Conservation (phyloP, 2,888 invertebrate genomes). For the Lissonota sp. region DNA sequence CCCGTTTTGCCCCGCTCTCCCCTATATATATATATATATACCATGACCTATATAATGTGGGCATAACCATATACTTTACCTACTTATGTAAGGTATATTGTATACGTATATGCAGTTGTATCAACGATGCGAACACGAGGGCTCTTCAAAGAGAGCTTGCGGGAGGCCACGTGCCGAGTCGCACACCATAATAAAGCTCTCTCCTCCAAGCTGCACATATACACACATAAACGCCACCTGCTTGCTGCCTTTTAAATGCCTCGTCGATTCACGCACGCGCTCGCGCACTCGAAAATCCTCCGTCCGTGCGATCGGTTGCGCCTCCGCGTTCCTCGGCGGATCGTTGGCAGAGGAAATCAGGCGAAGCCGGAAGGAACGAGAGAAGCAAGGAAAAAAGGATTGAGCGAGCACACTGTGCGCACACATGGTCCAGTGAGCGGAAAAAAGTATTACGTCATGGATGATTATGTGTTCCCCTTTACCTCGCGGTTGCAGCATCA, state of each 20-base stretch:
- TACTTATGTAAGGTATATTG: too few species aligned
- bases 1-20: too few species aligned
- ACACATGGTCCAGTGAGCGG: constrained; percentile 30
- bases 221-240: background rate
- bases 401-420: constrained; percentile 6
- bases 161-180: constrained; percentile 33
- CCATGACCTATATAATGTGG: too few species aligned
- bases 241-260: constrained; percentile 30
- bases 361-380: constrained; percentile 38
- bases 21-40: too few species aligned
- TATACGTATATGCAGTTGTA: too few species aligned
- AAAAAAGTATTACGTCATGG: too few species aligned
- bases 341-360: constrained; percentile 20
- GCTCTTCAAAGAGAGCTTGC: constrained; percentile 60
- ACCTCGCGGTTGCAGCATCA: background rate
- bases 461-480: too few species aligned
- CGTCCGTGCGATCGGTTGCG: background rate
- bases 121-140: constrained; percentile 57
- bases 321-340: too few species aligned
- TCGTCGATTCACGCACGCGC: constrained; percentile 17
- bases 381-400: constrained; percentile 50
- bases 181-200: background rate
- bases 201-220: background rate
- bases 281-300: background rate
- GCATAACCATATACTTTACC: too few species aligned